Base-by-base conservation (phyloP, 92 coral and sea anemone genomes). In the Isaurus tuberculatus region DNA sequence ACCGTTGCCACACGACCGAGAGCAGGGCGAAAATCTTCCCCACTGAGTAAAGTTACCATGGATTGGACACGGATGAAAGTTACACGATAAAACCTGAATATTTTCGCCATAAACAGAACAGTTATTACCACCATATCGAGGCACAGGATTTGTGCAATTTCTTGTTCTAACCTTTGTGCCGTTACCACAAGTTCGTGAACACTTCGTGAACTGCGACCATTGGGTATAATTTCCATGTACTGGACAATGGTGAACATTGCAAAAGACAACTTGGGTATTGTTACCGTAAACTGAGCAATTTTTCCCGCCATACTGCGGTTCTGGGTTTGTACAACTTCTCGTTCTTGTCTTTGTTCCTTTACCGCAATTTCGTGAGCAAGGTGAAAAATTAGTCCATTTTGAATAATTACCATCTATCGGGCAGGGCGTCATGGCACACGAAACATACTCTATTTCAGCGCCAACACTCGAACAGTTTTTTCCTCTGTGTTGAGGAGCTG, bases 181-280 rank as follows among this genome's bases (percentile, higher is more conserved):
- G 25, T 81, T 73, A 7, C 90, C 90, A 25, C 90, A 87, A 0
- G 90, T 61, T 2, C 33, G 73, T 4, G 83, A 44, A 51, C 90
- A 87, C 11, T 14, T 23, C 8, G 78, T 31, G 48, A 87, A 87
- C 8, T 44, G 60, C 14, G 86, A 40, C 90, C 90, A 87, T n/a
- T 87, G 77, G 16, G 86, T 42, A 65, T 63, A 87, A 29, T 81
- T 81, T 3, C 90, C 90, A 65, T 86, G 85, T 10, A 86, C 26
- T 31, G 89, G 89, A 71, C 89, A 86, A 1, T 72, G 73, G 4
- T n/a, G n/a, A 9, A 30, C 32, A 55, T 53, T 31, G n/a, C 89
- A 86, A 4, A 79, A 13, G 3, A 58, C 73, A 58, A 28, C 40
- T 15, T 79, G 65, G 17, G 49, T 37, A 58, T 32, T 42, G 13